phyloP scores from a whole-genome alignment of 2,113 vertebrate species.

The Verasper variegatus region DNA sequence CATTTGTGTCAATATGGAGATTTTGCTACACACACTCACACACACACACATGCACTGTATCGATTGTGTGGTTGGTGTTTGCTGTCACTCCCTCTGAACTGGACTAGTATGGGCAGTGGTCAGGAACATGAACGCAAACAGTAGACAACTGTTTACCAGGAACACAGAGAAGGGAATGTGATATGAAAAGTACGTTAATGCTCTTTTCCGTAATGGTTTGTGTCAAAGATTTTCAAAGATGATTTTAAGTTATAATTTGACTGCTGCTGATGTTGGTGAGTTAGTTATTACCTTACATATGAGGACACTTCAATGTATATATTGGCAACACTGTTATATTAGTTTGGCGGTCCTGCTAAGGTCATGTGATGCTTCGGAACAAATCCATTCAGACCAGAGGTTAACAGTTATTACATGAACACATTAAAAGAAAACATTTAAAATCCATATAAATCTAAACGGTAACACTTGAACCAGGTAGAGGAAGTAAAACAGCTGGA shows the following conservation, averaged over 20 bases:
- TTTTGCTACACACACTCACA: neutral
- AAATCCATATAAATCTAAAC: constrained; percentile 5
- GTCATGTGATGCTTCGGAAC: constrained; percentile 9
- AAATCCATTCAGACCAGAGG: neutral
- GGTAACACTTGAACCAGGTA: neutral
- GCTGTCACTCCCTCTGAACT: no score
- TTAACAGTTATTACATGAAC: neutral
- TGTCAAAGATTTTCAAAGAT: no score
- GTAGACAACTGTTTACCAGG: no score
- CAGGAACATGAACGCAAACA: no score
- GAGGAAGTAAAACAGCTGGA: neutral
- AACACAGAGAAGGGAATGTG: no score
- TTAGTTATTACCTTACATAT: neutral
- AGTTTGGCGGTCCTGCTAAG: neutral
- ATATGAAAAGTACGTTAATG: no score
- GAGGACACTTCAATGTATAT: neutral
- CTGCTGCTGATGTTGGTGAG: neutral
- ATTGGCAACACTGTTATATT: neutral
- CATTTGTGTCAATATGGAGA: neutral
- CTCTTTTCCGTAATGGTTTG: no score
- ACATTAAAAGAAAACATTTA: neutral
- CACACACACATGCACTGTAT: no score
- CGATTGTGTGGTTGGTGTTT: no score
- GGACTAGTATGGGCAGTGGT: no score
- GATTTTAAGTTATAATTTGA: neutral